Conservation (phyloP, 1,140 invertebrate species). For the Drosophila nigrodunni region DNA sequence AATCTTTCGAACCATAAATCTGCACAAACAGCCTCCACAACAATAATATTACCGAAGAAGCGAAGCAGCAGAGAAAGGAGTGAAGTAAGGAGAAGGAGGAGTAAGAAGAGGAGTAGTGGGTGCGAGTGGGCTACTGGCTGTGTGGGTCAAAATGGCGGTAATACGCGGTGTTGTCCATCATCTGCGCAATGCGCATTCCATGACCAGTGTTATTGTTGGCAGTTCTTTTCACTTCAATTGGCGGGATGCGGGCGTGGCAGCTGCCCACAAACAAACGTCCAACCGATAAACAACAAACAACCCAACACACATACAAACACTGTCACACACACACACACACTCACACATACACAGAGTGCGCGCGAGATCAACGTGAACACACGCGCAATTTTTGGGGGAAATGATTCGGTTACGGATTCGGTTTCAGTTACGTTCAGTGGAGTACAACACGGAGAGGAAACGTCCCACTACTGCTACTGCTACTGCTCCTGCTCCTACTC, state of each 20-base stretch:
- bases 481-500: constrained; percentile 7
- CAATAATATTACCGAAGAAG: constrained; percentile 18
- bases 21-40: constrained; percentile 33
- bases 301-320: constrained; percentile 17
- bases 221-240: constrained; percentile 43
- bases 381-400: constrained; percentile 50
- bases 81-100: neutral
- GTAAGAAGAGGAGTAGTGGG: neutral
- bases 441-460: constrained; percentile 28
- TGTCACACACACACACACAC: constrained; percentile 6
- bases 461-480: neutral
- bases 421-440: constrained; percentile 72
- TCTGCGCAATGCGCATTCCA: constrained; percentile 40
- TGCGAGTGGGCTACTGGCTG: neutral
- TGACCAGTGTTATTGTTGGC: constrained; percentile 57
- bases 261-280: constrained; percentile 47
- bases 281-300: constrained; percentile 53
- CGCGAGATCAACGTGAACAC: constrained; percentile 10
- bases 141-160: neutral
- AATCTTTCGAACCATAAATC: constrained; percentile 49
- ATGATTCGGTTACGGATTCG: constrained; percentile 72
- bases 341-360: neutral
- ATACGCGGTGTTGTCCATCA: constrained; percentile 29
- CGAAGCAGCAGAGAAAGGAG: neutral
- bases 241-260: constrained; percentile 18